These are phyloP conservation scores for Porites cylindrica DNA, from an alignment of 92 coral and sea anemone species.

Conservation along the genomic window DNA sequence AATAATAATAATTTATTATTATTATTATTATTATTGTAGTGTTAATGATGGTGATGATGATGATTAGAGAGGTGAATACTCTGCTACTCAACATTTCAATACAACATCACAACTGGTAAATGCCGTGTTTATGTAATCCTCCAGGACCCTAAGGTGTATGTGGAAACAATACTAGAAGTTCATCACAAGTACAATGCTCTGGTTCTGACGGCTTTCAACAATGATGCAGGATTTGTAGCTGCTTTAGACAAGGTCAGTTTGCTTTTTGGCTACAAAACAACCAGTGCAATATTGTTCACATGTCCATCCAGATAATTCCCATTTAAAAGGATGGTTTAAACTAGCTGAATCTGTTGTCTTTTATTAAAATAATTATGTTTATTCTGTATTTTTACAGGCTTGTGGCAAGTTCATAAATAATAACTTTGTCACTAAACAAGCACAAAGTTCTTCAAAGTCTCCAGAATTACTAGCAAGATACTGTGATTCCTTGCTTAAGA, in stretches of 20 bases:
- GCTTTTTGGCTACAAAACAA: neutral
- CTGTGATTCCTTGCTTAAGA: constrained; percentile 97
- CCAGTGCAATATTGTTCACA: too few species aligned
- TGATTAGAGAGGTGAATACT: too few species aligned
- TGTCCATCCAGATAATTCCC: too few species aligned
- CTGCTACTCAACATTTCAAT: too few species aligned
- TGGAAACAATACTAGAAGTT: constrained; percentile 96
- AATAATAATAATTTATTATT: too few species aligned
- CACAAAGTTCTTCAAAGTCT: constrained; percentile 95
- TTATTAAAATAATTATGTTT: neutral
- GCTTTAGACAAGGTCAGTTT: constrained; percentile 93
- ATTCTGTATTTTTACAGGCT: constrained; percentile 68
- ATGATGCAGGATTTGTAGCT: constrained; percentile 99
- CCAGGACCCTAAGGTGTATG: constrained; percentile 99
- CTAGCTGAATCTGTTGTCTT: neutral
- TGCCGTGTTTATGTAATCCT: neutral
- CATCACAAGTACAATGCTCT: constrained; percentile 97
- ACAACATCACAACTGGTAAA: neutral
- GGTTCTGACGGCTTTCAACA: constrained; percentile 96
- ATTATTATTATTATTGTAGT: too few species aligned
- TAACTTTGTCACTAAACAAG: constrained; percentile 98
- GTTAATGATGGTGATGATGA: too few species aligned
- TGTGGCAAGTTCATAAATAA: constrained; percentile 97
- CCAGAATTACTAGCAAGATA: constrained; percentile 98
- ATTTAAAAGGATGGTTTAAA: neutral